Base-by-base conservation (phyloP, 2,888 invertebrate genomes). In the Cenopis cana region DNA sequence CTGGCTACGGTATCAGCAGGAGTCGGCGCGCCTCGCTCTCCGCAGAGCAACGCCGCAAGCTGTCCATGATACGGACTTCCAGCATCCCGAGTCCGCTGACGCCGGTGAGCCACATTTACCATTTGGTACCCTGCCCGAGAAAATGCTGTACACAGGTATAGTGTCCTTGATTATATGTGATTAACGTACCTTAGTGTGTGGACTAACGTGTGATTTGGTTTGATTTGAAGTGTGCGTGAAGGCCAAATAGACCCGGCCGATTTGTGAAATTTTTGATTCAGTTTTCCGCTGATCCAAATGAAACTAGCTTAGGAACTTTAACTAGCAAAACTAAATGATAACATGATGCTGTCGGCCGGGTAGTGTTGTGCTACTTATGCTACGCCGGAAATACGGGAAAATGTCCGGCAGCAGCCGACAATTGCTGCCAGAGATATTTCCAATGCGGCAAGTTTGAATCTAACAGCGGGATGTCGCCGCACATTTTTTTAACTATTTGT, bases 101-200 rank as follows among this genome's bases (percentile, higher is more conserved):
- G 68, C 91, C 93, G 91, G 93, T 94, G 93, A 93, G 93, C 91
- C 90, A 94, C 91, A 93, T 94, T 90, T 93, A 92, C 93, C 93
- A 93, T 89, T 88, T 89, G 91, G 93, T 93, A 84, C 89, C 88
- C 89, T 93, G 93, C 89, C 93, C 93, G 79, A 90, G 92, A 89
- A 87, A 90, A 81, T 93, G 93, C 91, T 93, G 93, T 86, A 81
- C 86, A 78, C 92, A 93, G 93, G 93, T 93, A 93, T 82, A 82
- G 76, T 81, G 77, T 56, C 59, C 71, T 66, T 69, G 8, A 49
- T 36, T 54, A 20, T 67, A 60, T 41, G 59, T 68, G 54, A 54
- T 61, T 69, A 75, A 73, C 69, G 17, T 62, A 68, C 67, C 70
- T 67, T 61, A 73, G 69, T 20, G 38, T 59, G 56, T 66, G 52